These are phyloP conservation scores for Jordanella pulchra DNA, from an alignment of 2,797 vertebrate species.

Conservation along the genomic window DNA sequence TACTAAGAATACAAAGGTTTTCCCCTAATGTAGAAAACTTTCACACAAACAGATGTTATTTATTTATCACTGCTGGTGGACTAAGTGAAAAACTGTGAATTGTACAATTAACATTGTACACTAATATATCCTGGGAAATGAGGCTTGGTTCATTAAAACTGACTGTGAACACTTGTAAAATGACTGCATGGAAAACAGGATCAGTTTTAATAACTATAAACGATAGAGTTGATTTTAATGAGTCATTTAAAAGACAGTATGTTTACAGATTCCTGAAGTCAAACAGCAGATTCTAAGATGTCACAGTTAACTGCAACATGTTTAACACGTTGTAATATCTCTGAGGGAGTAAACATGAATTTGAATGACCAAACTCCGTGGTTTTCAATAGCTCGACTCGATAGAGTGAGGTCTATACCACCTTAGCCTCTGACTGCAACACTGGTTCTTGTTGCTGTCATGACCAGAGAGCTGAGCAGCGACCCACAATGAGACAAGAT, in stretches of 20 bases:
- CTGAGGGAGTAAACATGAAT: conserved; percentile 26
- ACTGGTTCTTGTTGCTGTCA: conserved; percentile 66
- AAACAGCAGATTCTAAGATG: not conserved
- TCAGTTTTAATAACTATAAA: too few species aligned
- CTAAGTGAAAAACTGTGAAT: not conserved
- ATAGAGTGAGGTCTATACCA: conserved; percentile 58
- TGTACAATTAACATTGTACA: not conserved
- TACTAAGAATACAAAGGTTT: not conserved
- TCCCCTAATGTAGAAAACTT: too few species aligned
- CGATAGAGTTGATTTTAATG: too few species aligned
- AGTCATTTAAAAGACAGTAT: not conserved
- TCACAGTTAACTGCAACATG: not conserved
- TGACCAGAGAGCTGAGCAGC: conserved; percentile 80
- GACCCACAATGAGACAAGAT: conserved; percentile 83
- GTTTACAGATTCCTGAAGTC: not conserved
- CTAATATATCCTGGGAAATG: not conserved
- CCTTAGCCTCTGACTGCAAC: conserved; percentile 70
- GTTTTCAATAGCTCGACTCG: conserved; percentile 62
- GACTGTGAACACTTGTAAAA: not conserved
- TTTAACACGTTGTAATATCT: conserved; percentile 9
- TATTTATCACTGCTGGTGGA: not conserved
- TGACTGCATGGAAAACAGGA: not conserved
- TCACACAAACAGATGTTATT: too few species aligned
- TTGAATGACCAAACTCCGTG: conserved; percentile 72
- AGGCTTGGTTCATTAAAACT: not conserved